Conservation (phyloP, 2,113 vertebrate genomes). For the Heptranchias perlo region DNA sequence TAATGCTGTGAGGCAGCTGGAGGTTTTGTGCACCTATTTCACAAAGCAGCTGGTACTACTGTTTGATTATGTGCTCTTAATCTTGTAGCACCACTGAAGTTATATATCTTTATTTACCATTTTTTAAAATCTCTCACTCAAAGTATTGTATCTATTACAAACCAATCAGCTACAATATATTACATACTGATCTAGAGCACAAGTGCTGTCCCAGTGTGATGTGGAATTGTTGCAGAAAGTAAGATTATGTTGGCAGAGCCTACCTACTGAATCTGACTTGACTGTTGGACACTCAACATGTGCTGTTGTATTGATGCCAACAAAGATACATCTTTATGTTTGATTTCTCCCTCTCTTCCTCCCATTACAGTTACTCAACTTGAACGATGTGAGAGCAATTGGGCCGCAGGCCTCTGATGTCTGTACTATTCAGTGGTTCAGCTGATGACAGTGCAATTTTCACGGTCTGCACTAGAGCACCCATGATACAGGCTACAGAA, state of each 20-base stretch:
- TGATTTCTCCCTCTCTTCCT: background rate
- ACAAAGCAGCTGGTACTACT: background rate
- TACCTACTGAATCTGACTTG: background rate
- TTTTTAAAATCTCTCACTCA: background rate
- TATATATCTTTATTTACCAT: conserved; percentile 12
- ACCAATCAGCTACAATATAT: background rate
- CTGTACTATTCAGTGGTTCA: background rate
- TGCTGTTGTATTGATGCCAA: background rate
- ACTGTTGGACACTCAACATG: background rate
- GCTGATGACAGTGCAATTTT: background rate
- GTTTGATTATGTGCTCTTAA: background rate
- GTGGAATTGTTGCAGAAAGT: background rate
- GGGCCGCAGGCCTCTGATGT: background rate
- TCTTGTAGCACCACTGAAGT: background rate
- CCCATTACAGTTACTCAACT: background rate
- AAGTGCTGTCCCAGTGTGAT: background rate
- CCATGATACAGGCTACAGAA: background rate
- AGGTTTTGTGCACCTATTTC: background rate
- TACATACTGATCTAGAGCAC: background rate
- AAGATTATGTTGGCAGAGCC: background rate
- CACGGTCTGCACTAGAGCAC: no score
- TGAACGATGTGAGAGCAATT: background rate
- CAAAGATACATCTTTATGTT: conserved; percentile 14
- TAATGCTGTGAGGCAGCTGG: conserved; percentile 22
- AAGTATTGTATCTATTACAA: background rate